Conservation (phyloP, 1,140 invertebrate genomes). For the Grapholita molesta region DNA sequence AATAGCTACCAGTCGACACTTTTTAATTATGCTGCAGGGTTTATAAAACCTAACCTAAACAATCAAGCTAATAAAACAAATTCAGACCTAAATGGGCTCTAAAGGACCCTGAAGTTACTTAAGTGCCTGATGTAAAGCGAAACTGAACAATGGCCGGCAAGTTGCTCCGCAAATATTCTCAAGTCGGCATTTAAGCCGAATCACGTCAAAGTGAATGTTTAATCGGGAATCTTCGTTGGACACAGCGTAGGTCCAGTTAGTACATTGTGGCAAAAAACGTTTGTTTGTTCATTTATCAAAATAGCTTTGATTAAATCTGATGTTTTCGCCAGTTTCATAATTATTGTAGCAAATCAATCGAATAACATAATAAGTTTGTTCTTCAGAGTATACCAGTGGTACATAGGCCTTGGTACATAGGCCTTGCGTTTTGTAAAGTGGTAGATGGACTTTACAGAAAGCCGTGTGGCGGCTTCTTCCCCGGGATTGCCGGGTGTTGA, state of each 20-base stretch:
- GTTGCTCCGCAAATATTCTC: conserved; percentile 11
- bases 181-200: conserved; percentile 14
- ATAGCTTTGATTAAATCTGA: too few relatives aligned
- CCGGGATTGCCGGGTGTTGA: too few relatives aligned
- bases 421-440: too few relatives aligned
- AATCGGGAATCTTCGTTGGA: conserved; percentile 11
- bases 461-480: too few relatives aligned
- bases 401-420: too few relatives aligned
- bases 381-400: too few relatives aligned
- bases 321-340: too few relatives aligned
- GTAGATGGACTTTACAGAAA: too few relatives aligned
- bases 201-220: conserved; percentile 15
- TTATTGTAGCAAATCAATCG: too few relatives aligned
- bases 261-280: not conserved
- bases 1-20: too few relatives aligned
- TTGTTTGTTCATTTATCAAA: not conserved
- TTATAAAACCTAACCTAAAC: not conserved
- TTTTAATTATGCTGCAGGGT: too few relatives aligned
- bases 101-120: not conserved
- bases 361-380: too few relatives aligned
- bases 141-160: conserved; percentile 1
- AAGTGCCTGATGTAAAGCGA: not conserved
- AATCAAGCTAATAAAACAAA: not conserved
- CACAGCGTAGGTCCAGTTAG: not conserved
- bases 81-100: not conserved